Base-by-base conservation (phyloP, 2,113 vertebrate species). In the Equus przewalskii region DNA sequence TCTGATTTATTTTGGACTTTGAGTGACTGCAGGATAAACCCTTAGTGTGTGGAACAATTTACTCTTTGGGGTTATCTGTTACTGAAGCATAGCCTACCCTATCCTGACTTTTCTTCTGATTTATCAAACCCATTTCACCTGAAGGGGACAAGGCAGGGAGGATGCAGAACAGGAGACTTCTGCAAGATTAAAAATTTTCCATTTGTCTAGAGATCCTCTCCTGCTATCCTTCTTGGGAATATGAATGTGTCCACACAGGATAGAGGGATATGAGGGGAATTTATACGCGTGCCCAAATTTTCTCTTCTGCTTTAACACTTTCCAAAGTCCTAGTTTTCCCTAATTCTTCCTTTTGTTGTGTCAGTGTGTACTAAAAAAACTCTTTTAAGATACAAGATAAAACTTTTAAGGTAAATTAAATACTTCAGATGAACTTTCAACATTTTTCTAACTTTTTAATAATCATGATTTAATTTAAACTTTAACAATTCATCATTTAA, bases 391-490 rank as follows among this genome's bases (percentile, higher is more conserved):
- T n/a, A 46, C 89, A 80, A 92, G 28, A 56, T 46, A 58, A 85
- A 81, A 83, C 7, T 49, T 75, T 54, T 14, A 64, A 30, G 33
- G 12, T 87, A 46, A 84, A 58, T 88, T 60, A 76, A 84, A 79
- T 44, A 56, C 28, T 73, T 94, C 18, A 73, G 26, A 51, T 80
- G 58, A 14, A 51, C 5, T 58, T 64, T 84, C 6, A 95, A 83
- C 70, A 87, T 1, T 86, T 95, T 89, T 89, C 5, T 60, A 58
- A 49, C 19, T 41, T 92, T 94, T 73, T 28, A 84, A 89, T 91
- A 91, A 87, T 41, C n/a, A 19, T 16, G 7, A 64, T 56, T 13
- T 70, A 90, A 95, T 90, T 67, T 94, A 65, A 94, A 65, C 15
- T 49, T 72, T 56, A 92, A 91, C 18, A 80, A 67, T 33, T 54